These are phyloP conservation scores for Gopherus flavomarginatus DNA, from an alignment of 2,113 vertebrate genomes.

Conservation along the genomic window DNA sequence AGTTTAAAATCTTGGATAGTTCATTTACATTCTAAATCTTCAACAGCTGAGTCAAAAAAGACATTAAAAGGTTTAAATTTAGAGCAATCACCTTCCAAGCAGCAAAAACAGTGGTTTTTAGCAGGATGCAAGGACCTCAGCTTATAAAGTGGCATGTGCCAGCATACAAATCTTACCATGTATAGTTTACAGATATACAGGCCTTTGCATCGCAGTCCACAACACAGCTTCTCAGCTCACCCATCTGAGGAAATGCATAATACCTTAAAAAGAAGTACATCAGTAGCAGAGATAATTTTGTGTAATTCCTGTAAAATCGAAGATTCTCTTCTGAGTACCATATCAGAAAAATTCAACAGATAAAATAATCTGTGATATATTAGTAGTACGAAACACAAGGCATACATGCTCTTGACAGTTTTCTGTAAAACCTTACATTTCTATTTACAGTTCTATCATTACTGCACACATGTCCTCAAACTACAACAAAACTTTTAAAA, in stretches of 20 bases:
- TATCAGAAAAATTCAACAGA: neutral
- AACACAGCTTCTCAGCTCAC: conserved; percentile 19
- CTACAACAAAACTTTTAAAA: conserved; percentile 40
- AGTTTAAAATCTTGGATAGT: neutral
- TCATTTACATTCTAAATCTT: neutral
- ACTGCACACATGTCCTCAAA: neutral
- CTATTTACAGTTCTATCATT: neutral
- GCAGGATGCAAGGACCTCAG: neutral
- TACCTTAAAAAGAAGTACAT: neutral
- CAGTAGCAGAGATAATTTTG: neutral
- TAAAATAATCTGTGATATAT: neutral
- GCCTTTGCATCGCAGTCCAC: neutral
- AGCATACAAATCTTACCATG: conserved; percentile 18
- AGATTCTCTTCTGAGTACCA: neutral
- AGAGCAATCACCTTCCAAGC: neutral
- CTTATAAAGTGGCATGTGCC: neutral
- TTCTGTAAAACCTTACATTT: neutral
- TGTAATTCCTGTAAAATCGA: neutral
- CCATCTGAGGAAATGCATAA: conserved; percentile 21
- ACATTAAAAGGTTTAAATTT: neutral
- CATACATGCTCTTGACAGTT: neutral
- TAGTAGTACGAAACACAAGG: neutral
- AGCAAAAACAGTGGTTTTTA: neutral
- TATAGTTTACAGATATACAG: conserved; percentile 37
- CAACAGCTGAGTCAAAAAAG: neutral